phyloP scores from a whole-genome alignment of 2,888 invertebrate genomes.

The Atherix ibis region DNA sequence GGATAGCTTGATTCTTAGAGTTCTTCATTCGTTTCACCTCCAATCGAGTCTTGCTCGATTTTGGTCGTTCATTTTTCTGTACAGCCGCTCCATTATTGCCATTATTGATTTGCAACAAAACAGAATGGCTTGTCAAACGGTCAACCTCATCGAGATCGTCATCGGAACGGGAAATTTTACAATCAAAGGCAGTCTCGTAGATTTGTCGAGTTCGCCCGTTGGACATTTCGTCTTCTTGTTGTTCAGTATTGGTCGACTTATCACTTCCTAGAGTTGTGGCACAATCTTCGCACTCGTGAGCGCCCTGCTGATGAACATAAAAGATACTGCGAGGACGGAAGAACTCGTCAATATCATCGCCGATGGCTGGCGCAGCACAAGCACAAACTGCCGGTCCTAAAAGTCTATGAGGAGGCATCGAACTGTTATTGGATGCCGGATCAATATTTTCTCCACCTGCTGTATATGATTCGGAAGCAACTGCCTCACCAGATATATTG shows the following conservation, averaged over 20 bases:
- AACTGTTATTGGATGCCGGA: constrained; percentile 3
- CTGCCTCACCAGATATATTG: constrained; percentile 24
- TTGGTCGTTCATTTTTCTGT: constrained; percentile 22
- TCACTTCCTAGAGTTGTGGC: constrained; percentile 16
- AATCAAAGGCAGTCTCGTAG: constrained; percentile 82
- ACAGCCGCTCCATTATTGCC: constrained; percentile 32
- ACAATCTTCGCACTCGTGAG: constrained; percentile 38
- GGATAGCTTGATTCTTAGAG: constrained; percentile 29
- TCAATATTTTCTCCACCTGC: constrained; percentile 7
- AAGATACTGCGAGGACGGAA: constrained; percentile 50
- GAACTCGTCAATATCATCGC: constrained; percentile 47
- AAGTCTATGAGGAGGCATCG: constrained; percentile 58
- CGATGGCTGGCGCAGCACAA: constrained; percentile 44
- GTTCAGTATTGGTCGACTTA: constrained; percentile 9
- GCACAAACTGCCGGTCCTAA: constrained; percentile 51
- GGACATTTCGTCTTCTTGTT: constrained; percentile 36
- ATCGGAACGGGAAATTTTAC: constrained; percentile 66
- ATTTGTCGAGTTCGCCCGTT: constrained; percentile 51
- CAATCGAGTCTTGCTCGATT: constrained; percentile 23
- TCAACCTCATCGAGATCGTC: constrained; percentile 68
- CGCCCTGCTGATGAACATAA: constrained; percentile 50
- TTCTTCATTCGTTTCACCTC: constrained; percentile 30
- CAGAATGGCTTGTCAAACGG: constrained; percentile 64
- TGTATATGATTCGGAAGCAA: constrained; percentile 11
- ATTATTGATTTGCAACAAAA: constrained; percentile 42